Evolutionary conservation across 64 coral and sea anemone genomes (phyloP).

Genomic region (Porites australiensis): DNA sequence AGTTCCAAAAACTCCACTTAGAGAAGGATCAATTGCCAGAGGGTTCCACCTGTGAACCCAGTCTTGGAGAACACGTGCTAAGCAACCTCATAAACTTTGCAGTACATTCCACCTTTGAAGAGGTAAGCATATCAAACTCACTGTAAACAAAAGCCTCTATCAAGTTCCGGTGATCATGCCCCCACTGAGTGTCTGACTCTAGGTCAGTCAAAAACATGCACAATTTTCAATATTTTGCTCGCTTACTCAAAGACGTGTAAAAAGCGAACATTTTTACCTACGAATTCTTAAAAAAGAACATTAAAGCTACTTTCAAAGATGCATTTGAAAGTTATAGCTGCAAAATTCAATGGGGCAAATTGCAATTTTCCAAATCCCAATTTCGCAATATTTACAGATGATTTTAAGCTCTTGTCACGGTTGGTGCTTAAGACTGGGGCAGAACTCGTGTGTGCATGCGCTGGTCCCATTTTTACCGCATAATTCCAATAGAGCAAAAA

Average conservation of each 20-base stretch:
- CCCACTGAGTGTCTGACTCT: background rate
- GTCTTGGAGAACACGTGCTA: too few species aligned
- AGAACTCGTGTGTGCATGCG: background rate
- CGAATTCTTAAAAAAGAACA: background rate
- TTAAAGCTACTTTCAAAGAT: background rate
- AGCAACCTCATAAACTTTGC: too few species aligned
- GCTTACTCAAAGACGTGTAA: background rate
- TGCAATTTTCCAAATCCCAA: background rate
- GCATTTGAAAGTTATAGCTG: background rate
- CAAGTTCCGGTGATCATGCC: too few species aligned
- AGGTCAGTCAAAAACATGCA: background rate
- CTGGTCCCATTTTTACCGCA: background rate
- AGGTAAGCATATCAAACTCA: too few species aligned
- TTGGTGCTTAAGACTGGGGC: background rate
- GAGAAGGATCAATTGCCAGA: too few species aligned
- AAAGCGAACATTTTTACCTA: background rate
- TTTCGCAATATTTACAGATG: background rate
- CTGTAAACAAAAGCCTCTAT: too few species aligned
- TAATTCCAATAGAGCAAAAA: constrained; percentile 1
- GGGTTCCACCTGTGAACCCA: too few species aligned
- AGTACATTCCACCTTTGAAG: too few species aligned
- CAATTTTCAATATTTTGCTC: background rate
- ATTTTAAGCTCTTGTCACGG: background rate
- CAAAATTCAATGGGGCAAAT: background rate
- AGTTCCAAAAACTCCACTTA: too few species aligned